Base-by-base conservation (phyloP, 2,113 vertebrate genomes). In the Neolamprologus modestus region DNA sequence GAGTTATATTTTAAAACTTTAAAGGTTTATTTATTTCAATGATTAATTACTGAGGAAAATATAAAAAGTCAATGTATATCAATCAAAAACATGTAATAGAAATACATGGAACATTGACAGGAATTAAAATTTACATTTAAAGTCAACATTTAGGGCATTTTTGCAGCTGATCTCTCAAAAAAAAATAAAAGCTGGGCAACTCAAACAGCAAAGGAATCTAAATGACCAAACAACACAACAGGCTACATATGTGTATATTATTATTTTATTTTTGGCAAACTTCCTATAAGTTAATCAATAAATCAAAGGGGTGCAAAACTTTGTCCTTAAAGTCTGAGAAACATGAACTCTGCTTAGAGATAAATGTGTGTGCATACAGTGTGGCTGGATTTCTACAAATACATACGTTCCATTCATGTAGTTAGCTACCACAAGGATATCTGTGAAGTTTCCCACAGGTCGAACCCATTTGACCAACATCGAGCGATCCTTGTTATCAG, bases 401-500 rank as follows among this genome's bases (percentile, higher is more conserved):
- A 91, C 93, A 8, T 86, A 93, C 91, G 0, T 0, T 3, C 40
- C 1, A 2, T 0, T 5, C 4, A 2, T 4, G 2, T 8, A 1
- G 7, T 1, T 1, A 1, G 54, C 91, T 3, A 0, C 3, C 57
- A 94, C 94, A 35, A 1, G 6, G 84, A 79, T 95, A 1, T 7
- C 12, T 0, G 35, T 57, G 79, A 2, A 3, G 1, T 26, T 3
- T 37, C 95, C 94, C 0, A 6, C 0, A 3, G 94, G 94, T 3
- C 0, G 0, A 0, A 0, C 1, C 95, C 95, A 96, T 2, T 0
- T 3, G 2, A 96, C 82, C 3, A 0, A 0, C 21, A 95, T n/a
- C 0, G 66, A 86, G 11, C 11, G 0, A 1, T 21, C 1, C 0
- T 0, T 63, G 5, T n/a, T 63, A 0, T 6, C 0, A 3, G 1